phyloP scores from a whole-genome alignment of 37 sponge, comb jelly and placozoan genomes.

The Theonella swinhoei region DNA sequence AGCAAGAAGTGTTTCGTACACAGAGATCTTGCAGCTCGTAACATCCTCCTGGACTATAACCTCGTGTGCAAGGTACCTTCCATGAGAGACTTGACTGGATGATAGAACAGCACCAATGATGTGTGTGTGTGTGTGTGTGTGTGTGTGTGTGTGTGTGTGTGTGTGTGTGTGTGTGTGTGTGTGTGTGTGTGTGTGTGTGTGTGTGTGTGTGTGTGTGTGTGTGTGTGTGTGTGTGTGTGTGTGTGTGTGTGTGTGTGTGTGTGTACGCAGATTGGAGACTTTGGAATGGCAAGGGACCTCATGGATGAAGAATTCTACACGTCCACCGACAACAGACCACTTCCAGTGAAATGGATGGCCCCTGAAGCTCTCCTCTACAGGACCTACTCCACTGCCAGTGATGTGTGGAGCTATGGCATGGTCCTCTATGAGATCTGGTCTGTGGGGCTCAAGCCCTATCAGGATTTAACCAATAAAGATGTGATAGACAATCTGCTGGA shows the following conservation, averaged over 20 bases:
- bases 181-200: not conserved
- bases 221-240: not conserved
- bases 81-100: not conserved
- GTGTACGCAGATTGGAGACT: conserved; percentile 15
- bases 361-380: conserved; percentile 53
- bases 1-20: not conserved
- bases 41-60: not conserved
- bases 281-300: conserved; percentile 17
- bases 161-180: not conserved
- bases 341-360: conserved; percentile 25
- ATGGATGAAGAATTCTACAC: not conserved
- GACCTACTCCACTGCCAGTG: conserved; percentile 56
- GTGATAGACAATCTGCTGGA: conserved; percentile 15
- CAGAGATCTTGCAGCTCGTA: not conserved
- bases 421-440: conserved; percentile 74
- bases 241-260: not conserved
- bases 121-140: not conserved
- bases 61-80: not conserved
- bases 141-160: not conserved
- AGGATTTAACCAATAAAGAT: conserved; percentile 24
- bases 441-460: conserved; percentile 52
- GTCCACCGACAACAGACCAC: not conserved
- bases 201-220: not conserved
- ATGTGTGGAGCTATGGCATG: conserved; percentile 75
- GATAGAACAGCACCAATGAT: conserved; percentile 1